Conservation (phyloP, 2,113 vertebrate species). For the Ploceus nigricollis region DNA sequence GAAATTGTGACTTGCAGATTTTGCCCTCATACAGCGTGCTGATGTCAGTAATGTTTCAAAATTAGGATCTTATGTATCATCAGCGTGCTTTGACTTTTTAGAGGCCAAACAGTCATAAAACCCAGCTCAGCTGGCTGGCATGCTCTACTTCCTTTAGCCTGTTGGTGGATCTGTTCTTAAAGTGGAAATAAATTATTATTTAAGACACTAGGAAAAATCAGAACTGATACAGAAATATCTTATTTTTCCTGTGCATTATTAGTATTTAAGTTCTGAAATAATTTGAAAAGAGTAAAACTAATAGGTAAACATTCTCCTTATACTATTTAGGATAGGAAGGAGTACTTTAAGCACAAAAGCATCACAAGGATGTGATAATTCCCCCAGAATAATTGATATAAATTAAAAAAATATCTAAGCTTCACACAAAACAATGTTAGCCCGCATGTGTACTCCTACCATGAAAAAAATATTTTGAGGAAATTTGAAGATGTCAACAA, state of each 20-base stretch:
- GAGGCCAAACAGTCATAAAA: background rate
- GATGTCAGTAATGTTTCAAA: background rate
- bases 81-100: background rate
- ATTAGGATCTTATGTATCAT: background rate
- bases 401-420: background rate
- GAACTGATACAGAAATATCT: background rate
- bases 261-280: background rate
- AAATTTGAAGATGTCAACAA: background rate
- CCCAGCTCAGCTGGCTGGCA: background rate
- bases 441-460: background rate
- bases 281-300: background rate
- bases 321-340: background rate
- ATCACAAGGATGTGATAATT: background rate
- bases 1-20: background rate
- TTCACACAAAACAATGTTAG: background rate
- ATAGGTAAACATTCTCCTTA: background rate
- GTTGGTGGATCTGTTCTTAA: background rate
- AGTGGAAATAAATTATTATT: background rate
- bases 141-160: background rate
- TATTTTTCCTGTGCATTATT: background rate
- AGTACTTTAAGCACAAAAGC: background rate
- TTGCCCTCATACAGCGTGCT: background rate
- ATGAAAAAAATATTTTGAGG: background rate
- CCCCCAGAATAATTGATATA: background rate
- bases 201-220: background rate